Evolutionary conservation across 2,797 vertebrate species (phyloP), one percentile per base, ranked within the genome.

Genomic region (Brachymystax lenok): DNA sequence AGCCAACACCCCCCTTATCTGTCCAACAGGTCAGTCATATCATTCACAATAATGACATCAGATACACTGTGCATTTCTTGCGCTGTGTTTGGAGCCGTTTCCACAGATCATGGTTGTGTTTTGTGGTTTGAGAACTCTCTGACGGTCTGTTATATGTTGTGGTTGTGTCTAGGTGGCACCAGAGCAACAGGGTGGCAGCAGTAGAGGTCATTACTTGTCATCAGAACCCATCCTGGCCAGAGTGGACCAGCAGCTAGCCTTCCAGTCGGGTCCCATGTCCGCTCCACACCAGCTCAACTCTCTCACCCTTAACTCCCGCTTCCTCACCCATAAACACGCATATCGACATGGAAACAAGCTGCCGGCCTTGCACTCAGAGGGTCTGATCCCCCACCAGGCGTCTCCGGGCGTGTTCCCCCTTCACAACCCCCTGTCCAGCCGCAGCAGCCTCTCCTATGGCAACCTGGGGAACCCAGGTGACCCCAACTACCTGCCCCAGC

Each of bases 401-500:
- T 17, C 91, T 70, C 92, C 90, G 4, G 90, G 94, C 73, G 82
- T 85, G 71, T 68, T 94, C 77, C 93, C 95, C 72, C 89, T 95
- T 69, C 90, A 95, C 77, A 91, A 92, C 13, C 91, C 93, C 19
- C 90, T 97, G 86, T 92, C 94, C 33, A 96, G 93, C 88, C 95
- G 95, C 82, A 95, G 93, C 88, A 97, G 95, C 86, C 91, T 98
- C 77, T 96, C 97, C 0, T 97, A 96, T 0, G 97, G 99, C 85
- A 97, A 95, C 89, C 91, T 98, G 75, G 88, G 97, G 24, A 94
- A 89, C 85, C 94, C 96, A 0, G 73, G 75, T n/a, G 92, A 95
- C 74, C 91, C 93, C 69, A 90, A 94, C 76, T 94, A 93, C 75
- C 83, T 95, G 0, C 75, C 93, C 67, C 96, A 96, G 79, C 92